These are phyloP conservation scores for Archivesica marissinica DNA, from an alignment of 1,140 invertebrate genomes.

Conservation along the genomic window DNA sequence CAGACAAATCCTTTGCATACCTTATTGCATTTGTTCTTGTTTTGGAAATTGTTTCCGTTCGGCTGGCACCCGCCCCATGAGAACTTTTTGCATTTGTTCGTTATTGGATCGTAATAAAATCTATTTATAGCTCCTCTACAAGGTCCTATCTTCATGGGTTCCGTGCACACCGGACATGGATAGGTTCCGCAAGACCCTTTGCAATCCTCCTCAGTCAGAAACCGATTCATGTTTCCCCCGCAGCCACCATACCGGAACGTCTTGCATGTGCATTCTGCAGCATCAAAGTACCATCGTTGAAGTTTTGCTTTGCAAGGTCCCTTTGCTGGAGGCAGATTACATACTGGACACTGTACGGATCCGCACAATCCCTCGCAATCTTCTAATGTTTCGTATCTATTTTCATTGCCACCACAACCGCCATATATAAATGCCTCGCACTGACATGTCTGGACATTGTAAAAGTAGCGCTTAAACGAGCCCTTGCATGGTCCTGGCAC, in stretches of 20 bases:
- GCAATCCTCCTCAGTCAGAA: conserved; percentile 2
- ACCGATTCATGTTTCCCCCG: conserved; percentile 29
- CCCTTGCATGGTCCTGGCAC: conserved; percentile 75
- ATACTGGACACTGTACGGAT: conserved; percentile 12
- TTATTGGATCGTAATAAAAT: conserved; percentile 86
- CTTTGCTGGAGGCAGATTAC: conserved; percentile 67
- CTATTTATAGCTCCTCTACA: conserved; percentile 86
- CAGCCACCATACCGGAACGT: conserved; percentile 34
- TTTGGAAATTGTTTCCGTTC: conserved; percentile 82
- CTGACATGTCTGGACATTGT: conserved; percentile 79
- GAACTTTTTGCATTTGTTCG: conserved; percentile 76
- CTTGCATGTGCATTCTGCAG: conserved; percentile 77
- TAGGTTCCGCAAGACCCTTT: conserved; percentile 29
- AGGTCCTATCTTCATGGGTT: conserved; percentile 84
- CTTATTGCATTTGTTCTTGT: conserved; percentile 56
- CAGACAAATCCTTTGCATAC: not conserved
- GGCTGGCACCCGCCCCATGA: conserved; percentile 81
- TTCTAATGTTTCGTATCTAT: conserved; percentile 79
- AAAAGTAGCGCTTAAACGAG: conserved; percentile 81
- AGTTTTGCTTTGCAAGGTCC: conserved; percentile 72
- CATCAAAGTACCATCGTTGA: conserved; percentile 80
- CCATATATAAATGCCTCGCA: conserved; percentile 83
- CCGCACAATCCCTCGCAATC: conserved; percentile 68
- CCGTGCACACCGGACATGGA: conserved; percentile 33
- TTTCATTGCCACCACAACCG: conserved; percentile 83